Percentiles rank a stretch among this genome's conserved stretches.
Evolutionary conservation across 2,113 vertebrate species (phyloP).

Genomic region (Lathamus discolor): DNA sequence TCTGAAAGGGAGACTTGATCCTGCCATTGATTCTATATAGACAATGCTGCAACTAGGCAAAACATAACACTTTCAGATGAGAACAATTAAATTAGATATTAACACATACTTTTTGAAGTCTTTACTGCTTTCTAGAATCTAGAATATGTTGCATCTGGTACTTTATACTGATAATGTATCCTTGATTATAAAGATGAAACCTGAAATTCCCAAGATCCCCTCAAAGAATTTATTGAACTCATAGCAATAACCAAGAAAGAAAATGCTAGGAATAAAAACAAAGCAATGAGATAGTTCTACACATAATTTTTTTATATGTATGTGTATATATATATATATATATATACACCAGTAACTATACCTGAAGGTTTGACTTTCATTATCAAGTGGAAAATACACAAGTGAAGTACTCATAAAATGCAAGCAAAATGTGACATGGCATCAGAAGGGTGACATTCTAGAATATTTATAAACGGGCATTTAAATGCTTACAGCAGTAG

Average conservation of each 20-base stretch:
- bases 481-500: background rate
- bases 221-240: background rate
- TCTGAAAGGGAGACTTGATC: background rate
- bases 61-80: background rate
- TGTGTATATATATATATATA: background rate
- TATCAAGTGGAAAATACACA: conserved; percentile 31
- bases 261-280: conserved; percentile 6
- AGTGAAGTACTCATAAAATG: background rate
- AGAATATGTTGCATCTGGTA: background rate
- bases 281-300: background rate
- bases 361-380: conserved; percentile 24
- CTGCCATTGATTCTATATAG: background rate
- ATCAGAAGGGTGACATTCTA: background rate
- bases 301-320: background rate
- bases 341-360: background rate
- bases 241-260: background rate
- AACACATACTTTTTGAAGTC: background rate
- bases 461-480: conserved; percentile 38
- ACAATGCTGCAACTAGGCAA: background rate
- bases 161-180: background rate
- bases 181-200: background rate
- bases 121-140: background rate
- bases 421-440: conserved; percentile 25
- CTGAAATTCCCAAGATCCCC: background rate
- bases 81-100: background rate